Conservation (phyloP, 35 echinoderm and acorn worm genomes). For the Apostichopus parvimensis region DNA sequence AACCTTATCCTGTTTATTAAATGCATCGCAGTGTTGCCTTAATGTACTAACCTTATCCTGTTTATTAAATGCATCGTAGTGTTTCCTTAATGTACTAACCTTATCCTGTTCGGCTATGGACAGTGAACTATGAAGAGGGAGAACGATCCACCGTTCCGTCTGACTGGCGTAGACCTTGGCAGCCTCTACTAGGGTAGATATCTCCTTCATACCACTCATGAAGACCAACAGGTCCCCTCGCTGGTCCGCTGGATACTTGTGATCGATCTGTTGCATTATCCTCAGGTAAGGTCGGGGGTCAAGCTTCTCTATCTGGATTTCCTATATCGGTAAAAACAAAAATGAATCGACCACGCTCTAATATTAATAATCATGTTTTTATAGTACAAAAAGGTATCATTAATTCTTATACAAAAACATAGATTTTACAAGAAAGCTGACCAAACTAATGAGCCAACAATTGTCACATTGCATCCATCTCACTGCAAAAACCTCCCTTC, state of each 20-base stretch:
- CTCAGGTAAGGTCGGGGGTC: slow-evolving; percentile 93
- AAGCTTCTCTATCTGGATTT: slow-evolving; percentile 81
- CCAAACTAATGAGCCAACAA: no score
- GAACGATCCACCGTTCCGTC: slow-evolving; percentile 90
- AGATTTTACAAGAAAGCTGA: no score
- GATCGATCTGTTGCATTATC: slow-evolving; percentile 95
- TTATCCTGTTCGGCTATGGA: slow-evolving; percentile 97
- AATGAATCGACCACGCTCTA: background rate
- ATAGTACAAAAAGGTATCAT: no score
- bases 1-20: no score
- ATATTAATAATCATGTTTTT: no score
- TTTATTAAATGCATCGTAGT: no score
- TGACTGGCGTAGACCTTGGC: slow-evolving; percentile 83
- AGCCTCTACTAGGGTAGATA: slow-evolving; percentile 79
- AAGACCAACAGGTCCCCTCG: slow-evolving; percentile 94
- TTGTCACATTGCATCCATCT: no score
- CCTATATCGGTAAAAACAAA: slow-evolving; percentile 27
- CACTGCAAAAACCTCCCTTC: no score
- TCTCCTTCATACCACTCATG: slow-evolving; percentile 96
- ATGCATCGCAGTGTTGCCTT: no score
- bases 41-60: no score
- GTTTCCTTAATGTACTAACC: slow-evolving; percentile 11
- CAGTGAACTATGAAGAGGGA: slow-evolving; percentile 87
- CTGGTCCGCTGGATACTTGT: slow-evolving; percentile 90
- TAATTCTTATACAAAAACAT: no score